Conservation (phyloP, 1,140 invertebrate species). For the Lutraria rhynchaena region DNA sequence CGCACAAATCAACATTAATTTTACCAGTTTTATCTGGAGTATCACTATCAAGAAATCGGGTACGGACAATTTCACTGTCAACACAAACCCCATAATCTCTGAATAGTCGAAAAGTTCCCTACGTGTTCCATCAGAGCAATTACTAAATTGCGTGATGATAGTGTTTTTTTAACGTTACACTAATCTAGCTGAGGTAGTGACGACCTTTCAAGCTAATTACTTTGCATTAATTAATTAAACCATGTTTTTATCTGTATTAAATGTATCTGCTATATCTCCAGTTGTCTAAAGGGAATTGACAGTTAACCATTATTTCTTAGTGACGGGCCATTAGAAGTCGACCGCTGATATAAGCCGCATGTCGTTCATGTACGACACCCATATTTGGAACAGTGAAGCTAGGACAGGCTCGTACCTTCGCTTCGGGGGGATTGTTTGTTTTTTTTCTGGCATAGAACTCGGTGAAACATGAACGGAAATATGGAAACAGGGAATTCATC, state of each 20-base stretch:
- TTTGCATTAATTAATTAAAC: slow-evolving; percentile 41
- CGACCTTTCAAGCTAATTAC: slow-evolving; percentile 38
- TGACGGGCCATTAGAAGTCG: slow-evolving; percentile 8
- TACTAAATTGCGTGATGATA: slow-evolving; percentile 7
- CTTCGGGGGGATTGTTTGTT: too few species aligned
- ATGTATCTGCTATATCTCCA: slow-evolving; percentile 37
- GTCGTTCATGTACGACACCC: neutral
- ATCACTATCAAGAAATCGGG: too few species aligned
- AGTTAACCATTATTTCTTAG: slow-evolving; percentile 23
- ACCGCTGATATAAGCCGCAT: neutral
- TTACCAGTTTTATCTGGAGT: too few species aligned
- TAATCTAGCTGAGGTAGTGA: slow-evolving; percentile 32
- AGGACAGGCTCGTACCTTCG: too few species aligned
- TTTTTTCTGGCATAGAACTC: too few species aligned
- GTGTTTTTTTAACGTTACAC: slow-evolving; percentile 17
- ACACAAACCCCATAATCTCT: too few species aligned
- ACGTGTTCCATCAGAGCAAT: neutral
- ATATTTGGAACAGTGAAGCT: neutral
- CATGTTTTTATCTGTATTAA: slow-evolving; percentile 26
- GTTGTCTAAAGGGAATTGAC: slow-evolving; percentile 3
- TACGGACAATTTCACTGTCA: too few species aligned
- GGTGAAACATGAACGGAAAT: too few species aligned
- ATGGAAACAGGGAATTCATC: too few species aligned
- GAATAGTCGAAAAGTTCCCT: too few species aligned
- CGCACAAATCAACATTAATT: too few species aligned